phyloP scores from a whole-genome alignment of 1,140 invertebrate genomes.

The Apis dorsata region DNA sequence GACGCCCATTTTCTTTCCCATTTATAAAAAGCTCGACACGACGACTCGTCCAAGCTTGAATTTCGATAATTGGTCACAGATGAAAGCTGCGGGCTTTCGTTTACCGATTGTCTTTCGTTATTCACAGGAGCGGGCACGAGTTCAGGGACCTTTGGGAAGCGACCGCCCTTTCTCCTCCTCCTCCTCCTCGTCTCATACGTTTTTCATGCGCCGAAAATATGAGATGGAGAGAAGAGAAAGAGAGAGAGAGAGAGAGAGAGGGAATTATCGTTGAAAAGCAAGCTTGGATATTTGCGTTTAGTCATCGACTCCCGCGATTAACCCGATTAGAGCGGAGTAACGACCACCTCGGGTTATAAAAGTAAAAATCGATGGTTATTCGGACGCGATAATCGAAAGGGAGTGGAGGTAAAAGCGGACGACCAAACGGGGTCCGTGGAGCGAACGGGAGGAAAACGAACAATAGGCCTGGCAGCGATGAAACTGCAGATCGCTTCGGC shows the following conservation, averaged over 20 bases:
- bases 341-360: too few relatives aligned
- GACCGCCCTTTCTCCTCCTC: too few relatives aligned
- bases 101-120: slow-evolving; percentile 2
- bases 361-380: too few relatives aligned
- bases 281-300: too few relatives aligned
- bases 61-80: slow-evolving; percentile 55
- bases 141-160: background rate
- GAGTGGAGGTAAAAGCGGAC: too few relatives aligned
- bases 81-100: slow-evolving; percentile 21
- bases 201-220: background rate
- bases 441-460: slow-evolving; percentile 8
- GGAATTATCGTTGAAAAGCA: too few relatives aligned
- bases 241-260: background rate
- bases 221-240: too few relatives aligned
- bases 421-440: background rate
- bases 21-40: slow-evolving; percentile 10
- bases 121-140: background rate
- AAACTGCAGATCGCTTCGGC: slow-evolving; percentile 71
- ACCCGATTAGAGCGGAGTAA: too few relatives aligned
- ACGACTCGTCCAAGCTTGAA: slow-evolving; percentile 34
- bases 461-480: slow-evolving; percentile 70
- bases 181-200: too few relatives aligned
- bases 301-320: too few relatives aligned
- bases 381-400: too few relatives aligned
- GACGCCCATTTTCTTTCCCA: slow-evolving; percentile 12